Evolutionary conservation across 2,888 invertebrate species (phyloP), one percentile per base, ranked within the genome.

Genomic region (Erynnis tages): DNA sequence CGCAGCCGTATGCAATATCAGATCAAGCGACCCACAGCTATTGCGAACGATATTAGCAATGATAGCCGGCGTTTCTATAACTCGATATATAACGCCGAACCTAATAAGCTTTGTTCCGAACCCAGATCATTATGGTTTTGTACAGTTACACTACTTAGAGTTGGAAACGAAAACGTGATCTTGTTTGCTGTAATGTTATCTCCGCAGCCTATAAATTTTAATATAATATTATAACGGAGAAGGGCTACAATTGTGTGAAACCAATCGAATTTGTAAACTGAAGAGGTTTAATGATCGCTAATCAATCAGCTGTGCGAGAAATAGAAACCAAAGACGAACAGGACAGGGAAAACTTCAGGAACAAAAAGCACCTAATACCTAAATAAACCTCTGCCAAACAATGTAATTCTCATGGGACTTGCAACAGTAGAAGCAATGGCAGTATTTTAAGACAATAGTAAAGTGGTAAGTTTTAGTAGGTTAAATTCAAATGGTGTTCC

Each of bases 1-100:
- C 59, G 55, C 59, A 41, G 43, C 55, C 48, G 55, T 57, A 55
- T 62, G 46, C 34, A 35, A 49, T 60, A 75, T 74, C 70, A 62
- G 69, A 71, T 66, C 59, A 43, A 53, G 57, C 58, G 41, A 45
- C 21, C 57, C 48, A 53, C 58, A 45, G 54, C 54, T 58, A 60
- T 62, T 61, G 55, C 62, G 53, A 49, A 54, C 47, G 54, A 56
- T 54, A 60, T 58, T 57, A 46, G 47, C 54, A 56, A 54, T 54
- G 44, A 52, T 52, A 52, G 44, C 35, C 6, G 10, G 23, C 27
- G 35, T 50, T 50, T 50, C 50, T 52, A 52, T 52, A 52, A 44
- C 44, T 35, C 25, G 35, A 37, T 16, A 44, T 44, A 50, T 50
- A 50, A 50, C 35, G 27, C 35, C n/a, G 23, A 11, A 50, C 35